Conservation (phyloP, 1,140 invertebrate genomes). For the Probaryconus sp. region DNA sequence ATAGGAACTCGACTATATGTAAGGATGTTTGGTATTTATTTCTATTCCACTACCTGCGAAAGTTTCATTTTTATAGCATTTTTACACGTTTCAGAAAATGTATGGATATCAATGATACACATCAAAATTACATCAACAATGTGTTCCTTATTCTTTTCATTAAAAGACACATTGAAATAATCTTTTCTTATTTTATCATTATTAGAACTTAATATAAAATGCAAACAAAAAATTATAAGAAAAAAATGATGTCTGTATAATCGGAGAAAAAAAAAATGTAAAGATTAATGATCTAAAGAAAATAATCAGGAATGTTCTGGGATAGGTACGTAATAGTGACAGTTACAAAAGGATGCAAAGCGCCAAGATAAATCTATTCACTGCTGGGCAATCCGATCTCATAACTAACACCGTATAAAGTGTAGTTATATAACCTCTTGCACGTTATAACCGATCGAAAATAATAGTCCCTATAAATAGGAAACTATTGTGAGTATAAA, state of each 20-base stretch:
- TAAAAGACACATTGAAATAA: constrained; percentile 17
- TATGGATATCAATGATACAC: constrained; percentile 26
- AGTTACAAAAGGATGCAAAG: constrained; percentile 44
- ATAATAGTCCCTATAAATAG: constrained; percentile 58
- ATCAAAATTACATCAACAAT: constrained; percentile 31
- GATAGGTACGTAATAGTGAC: constrained; percentile 11
- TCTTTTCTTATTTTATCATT: constrained; percentile 39
- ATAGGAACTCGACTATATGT: constrained; percentile 36
- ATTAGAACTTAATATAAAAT: too few species aligned
- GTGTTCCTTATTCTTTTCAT: constrained; percentile 14
- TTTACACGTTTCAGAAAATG: constrained; percentile 29
- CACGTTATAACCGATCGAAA: constrained; percentile 48
- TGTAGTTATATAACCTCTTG: constrained; percentile 48
- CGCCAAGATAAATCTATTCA: constrained; percentile 64
- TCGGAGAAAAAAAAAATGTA: constrained; percentile 1
- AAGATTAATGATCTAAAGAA: neutral
- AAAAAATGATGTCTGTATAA: too few species aligned
- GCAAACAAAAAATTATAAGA: too few species aligned
- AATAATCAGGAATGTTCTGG: neutral
- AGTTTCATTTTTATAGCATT: constrained; percentile 45
- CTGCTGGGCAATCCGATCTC: constrained; percentile 50
- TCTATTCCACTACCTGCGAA: constrained; percentile 39
- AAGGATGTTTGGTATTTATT: constrained; percentile 44
- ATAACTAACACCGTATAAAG: constrained; percentile 55
- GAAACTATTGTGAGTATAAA: constrained; percentile 65